Conservation (phyloP, 2,888 invertebrate species). For the Gymnoscelis rufifasciata region DNA sequence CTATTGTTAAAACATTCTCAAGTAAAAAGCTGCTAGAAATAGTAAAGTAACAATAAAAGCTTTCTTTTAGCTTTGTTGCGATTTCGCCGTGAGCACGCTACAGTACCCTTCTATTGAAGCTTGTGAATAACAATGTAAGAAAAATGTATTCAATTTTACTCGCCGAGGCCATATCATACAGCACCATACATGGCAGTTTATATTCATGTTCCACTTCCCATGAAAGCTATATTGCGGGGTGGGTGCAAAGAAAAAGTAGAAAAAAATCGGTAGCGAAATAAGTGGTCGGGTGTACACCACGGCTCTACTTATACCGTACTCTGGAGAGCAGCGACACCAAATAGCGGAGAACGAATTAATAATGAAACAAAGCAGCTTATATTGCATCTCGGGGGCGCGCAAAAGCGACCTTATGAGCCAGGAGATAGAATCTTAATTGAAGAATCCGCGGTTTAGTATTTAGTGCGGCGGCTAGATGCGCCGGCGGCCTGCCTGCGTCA, state of each 20-base stretch:
- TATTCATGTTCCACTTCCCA: conserved; percentile 17
- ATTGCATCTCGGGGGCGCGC: conserved; percentile 35
- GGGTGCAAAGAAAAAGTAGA: conserved; percentile 24
- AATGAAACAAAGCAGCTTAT: conserved; percentile 68
- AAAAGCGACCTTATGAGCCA: conserved; percentile 58
- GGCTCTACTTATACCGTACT: conserved; percentile 59
- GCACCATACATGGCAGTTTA: conserved; percentile 4
- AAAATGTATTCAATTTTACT: conserved; percentile 11
- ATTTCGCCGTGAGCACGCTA: neutral
- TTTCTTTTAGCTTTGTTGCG: neutral
- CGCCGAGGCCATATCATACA: conserved; percentile 7
- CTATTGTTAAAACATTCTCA: neutral
- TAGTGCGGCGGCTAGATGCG: conserved; percentile 54
- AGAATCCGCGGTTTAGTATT: conserved; percentile 48
- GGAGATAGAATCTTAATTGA: conserved; percentile 71
- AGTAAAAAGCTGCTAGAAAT: neutral
- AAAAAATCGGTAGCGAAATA: conserved; percentile 43
- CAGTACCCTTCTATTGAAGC: conserved; percentile 6
- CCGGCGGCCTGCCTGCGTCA: conserved; percentile 61
- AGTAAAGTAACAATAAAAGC: neutral
- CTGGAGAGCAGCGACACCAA: conserved; percentile 72
- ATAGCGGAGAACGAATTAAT: conserved; percentile 71
- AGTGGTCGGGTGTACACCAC: conserved; percentile 54
- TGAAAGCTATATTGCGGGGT: conserved; percentile 21
- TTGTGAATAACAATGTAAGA: conserved; percentile 12